A percentile compares a stretch with the other conserved stretches of the same genome.
These are phyloP conservation scores for Nomada flava DNA, from an alignment of 2,888 invertebrate genomes.

Conservation along the genomic window DNA sequence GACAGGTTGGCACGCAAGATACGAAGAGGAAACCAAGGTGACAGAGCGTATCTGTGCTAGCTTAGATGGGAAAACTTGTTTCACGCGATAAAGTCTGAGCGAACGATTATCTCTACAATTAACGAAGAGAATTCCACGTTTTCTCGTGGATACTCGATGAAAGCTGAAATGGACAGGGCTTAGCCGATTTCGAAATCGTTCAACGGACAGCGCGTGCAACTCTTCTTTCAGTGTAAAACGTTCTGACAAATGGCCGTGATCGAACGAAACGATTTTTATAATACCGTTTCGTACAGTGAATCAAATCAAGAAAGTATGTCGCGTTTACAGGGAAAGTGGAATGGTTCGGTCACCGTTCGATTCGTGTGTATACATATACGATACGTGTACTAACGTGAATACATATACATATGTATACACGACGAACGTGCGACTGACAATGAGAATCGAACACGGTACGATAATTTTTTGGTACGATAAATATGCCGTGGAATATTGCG, in stretches of 20 bases:
- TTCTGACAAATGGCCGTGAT: no score
- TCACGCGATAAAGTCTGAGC: background rate
- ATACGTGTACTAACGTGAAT: slow-evolving; percentile 3
- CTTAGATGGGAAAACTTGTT: background rate
- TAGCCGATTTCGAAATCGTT: no score
- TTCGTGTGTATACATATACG: slow-evolving; percentile 3
- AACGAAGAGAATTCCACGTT: no score
- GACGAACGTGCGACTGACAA: background rate
- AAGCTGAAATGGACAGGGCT: no score
- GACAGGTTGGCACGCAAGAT: background rate
- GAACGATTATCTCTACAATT: no score
- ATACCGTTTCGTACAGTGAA: slow-evolving; percentile 1
- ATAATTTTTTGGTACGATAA: background rate
- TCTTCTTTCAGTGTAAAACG: no score
- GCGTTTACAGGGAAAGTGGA: slow-evolving; percentile 61
- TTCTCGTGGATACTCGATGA: no score
- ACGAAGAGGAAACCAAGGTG: background rate
- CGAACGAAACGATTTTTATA: no score
- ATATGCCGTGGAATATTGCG: background rate
- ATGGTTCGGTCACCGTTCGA: slow-evolving; percentile 23
- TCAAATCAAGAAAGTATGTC: slow-evolving; percentile 59
- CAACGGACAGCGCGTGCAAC: no score
- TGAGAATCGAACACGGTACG: background rate
- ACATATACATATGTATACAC: background rate
- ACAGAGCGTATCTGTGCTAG: background rate